A percentile compares a stretch with the other conserved stretches of the same genome.
These are phyloP conservation scores for Lordiphosa stackelbergi DNA, from an alignment of 1,140 invertebrate genomes.

Conservation along the genomic window DNA sequence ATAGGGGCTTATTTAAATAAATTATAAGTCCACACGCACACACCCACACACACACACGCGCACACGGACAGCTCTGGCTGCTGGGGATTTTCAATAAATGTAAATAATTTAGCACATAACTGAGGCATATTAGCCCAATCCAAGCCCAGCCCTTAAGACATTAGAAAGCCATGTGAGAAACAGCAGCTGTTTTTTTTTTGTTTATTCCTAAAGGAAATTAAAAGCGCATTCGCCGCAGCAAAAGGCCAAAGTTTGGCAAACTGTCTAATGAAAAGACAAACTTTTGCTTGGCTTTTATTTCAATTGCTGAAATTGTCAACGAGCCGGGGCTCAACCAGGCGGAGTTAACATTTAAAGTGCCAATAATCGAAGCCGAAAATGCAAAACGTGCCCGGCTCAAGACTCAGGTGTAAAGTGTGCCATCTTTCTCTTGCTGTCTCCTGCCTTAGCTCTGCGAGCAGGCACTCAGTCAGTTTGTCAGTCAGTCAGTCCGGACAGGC, in stretches of 20 bases:
- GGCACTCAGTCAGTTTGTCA: not conserved
- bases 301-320: constrained; percentile 30
- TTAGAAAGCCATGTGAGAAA: constrained; percentile 66
- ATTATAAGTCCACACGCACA: constrained; percentile 50
- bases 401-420: constrained; percentile 36
- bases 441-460: not conserved
- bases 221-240: constrained; percentile 31
- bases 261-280: too few species aligned
- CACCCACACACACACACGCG: too few species aligned
- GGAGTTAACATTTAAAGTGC: constrained; percentile 55
- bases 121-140: constrained; percentile 59
- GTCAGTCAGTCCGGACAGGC: not conserved
- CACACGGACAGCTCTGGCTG: constrained; percentile 11
- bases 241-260: constrained; percentile 26
- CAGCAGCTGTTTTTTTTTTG: constrained; percentile 36
- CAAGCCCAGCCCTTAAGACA: constrained; percentile 42
- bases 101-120: constrained; percentile 68
- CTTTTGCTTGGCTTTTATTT: constrained; percentile 19
- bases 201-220: constrained; percentile 70
- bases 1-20: constrained; percentile 75
- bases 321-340: constrained; percentile 9
- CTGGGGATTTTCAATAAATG: constrained; percentile 59
- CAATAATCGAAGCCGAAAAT: constrained; percentile 64
- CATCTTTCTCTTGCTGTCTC: not conserved
- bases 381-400: constrained; percentile 58